Percentiles rank a stretch among this genome's conserved stretches.
Evolutionary conservation across 2,888 invertebrate genomes (phyloP).

Genomic region (Cecidostiba fungosa): DNA sequence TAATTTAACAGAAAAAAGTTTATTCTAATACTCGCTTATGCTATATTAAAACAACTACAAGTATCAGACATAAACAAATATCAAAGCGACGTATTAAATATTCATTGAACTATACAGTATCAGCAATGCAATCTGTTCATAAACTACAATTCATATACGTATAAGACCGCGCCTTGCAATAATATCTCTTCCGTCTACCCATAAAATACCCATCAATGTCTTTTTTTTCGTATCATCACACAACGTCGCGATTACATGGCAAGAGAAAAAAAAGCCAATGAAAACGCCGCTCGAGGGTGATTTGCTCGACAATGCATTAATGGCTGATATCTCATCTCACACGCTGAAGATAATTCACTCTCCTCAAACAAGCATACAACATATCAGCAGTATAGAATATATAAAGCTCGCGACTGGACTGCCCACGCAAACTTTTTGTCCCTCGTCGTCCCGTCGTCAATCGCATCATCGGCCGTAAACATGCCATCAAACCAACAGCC

Average conservation of each 20-base stretch:
- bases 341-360: slow-evolving; percentile 39
- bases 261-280: neutral
- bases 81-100: neutral
- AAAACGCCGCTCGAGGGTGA: neutral
- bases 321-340: slow-evolving; percentile 17
- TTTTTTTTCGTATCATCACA: neutral
- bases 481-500: slow-evolving; percentile 53
- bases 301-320: slow-evolving; percentile 39
- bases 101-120: neutral
- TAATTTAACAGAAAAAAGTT: too few relatives aligned
- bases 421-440: slow-evolving; percentile 42
- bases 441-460: neutral
- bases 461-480: slow-evolving; percentile 50
- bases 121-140: neutral
- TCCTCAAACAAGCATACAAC: slow-evolving; percentile 2
- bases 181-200: neutral
- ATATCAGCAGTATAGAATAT: neutral
- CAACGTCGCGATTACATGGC: neutral
- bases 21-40: too few relatives aligned
- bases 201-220: slow-evolving; percentile 1
- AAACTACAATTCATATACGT: neutral
- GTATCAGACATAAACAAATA: neutral
- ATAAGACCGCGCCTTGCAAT: neutral
- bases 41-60: too few relatives aligned
- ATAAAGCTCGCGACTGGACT: neutral